Conservation (phyloP, 2,113 vertebrate species). For the Hyperopisus bebe region DNA sequence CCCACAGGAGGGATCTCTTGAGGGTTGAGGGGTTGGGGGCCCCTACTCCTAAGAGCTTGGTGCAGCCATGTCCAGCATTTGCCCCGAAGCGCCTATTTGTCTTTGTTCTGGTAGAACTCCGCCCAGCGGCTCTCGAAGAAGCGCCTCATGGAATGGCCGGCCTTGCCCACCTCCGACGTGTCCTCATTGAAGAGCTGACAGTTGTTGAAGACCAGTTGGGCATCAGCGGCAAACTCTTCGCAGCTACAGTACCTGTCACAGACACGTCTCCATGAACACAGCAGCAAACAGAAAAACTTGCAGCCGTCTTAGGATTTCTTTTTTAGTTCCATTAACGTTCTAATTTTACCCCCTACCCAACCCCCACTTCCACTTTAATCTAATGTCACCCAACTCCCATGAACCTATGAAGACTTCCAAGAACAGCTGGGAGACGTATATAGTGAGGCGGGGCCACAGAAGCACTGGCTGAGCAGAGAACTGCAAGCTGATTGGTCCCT, state of each 20-base stretch:
- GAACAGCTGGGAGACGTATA: background rate
- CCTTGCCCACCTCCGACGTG: constrained; percentile 81
- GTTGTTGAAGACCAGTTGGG: constrained; percentile 84
- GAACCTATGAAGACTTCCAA: background rate
- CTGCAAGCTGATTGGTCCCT: background rate
- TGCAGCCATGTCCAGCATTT: constrained; percentile 11
- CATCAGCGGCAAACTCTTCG: constrained; percentile 83
- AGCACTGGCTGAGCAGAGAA: background rate
- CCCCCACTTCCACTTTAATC: background rate
- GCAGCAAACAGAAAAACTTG: background rate
- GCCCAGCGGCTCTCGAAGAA: constrained; percentile 93
- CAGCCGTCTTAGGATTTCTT: background rate
- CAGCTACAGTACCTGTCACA: constrained; percentile 76
- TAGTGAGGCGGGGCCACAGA: background rate
- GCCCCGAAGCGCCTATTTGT: constrained; percentile 53
- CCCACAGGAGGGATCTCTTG: constrained; percentile 20
- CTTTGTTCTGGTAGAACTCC: constrained; percentile 83
- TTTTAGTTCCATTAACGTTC: background rate
- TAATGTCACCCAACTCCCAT: background rate
- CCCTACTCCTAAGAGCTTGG: background rate
- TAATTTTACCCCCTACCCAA: background rate
- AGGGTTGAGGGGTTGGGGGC: constrained; percentile 37
- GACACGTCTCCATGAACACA: background rate
- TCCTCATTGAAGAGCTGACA: constrained; percentile 92
- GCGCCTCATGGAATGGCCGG: constrained; percentile 76